phyloP scores from a whole-genome alignment of 2,888 invertebrate species.

The Pristionchus maxplancki region DNA sequence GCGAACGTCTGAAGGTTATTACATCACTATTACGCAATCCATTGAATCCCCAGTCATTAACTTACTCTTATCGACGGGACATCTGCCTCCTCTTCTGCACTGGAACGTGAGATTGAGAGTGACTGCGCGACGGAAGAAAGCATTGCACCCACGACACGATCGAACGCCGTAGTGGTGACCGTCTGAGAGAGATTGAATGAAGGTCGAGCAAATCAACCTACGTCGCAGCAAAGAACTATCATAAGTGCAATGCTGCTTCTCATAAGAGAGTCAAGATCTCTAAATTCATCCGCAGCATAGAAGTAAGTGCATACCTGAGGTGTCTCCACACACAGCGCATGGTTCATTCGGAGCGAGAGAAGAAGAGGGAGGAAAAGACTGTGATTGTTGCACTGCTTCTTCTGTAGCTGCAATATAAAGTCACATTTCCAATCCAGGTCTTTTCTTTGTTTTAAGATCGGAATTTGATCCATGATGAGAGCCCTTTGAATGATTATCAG shows the following conservation, averaged over 20 bases:
- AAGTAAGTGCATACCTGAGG: conserved; percentile 26
- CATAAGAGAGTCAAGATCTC: too few species aligned
- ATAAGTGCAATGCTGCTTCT: too few species aligned
- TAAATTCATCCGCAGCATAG: too few species aligned
- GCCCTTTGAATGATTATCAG: not conserved
- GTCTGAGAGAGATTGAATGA: not conserved
- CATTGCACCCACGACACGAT: conserved; percentile 63
- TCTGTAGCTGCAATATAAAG: not conserved
- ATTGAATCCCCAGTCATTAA: not conserved
- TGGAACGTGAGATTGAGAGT: conserved; percentile 72
- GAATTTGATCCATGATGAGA: not conserved
- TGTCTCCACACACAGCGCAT: conserved; percentile 48
- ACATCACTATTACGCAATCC: not conserved
- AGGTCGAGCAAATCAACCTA: too few species aligned
- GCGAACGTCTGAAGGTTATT: conserved; percentile 69
- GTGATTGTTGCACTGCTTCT: not conserved
- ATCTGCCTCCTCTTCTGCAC: conserved; percentile 72
- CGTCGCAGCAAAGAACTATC: too few species aligned
- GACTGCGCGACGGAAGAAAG: conserved; percentile 75
- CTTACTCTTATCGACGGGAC: conserved; percentile 74
- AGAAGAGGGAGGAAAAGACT: not conserved
- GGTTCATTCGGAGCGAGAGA: conserved; percentile 42
- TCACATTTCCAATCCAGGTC: not conserved
- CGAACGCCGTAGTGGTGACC: conserved; percentile 49
- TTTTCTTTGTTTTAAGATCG: not conserved